Evolutionary conservation across 2,113 vertebrate species (phyloP), one percentile per base, ranked within the genome.

Genomic region (Neolamprologus fasciatus): DNA sequence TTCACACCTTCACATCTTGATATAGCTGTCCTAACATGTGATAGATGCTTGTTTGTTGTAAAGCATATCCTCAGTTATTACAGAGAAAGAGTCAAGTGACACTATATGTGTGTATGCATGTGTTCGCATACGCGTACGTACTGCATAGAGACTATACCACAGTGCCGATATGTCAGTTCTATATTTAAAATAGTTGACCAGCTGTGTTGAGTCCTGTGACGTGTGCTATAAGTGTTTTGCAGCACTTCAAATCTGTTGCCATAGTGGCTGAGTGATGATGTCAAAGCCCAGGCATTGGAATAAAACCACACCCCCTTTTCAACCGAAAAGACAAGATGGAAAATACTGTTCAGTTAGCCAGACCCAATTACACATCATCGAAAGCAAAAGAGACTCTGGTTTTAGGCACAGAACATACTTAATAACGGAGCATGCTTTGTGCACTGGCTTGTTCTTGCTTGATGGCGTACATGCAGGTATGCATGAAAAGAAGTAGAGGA

Each of bases 171-270:
- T 92, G 90, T 85, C 89, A 89, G 63, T 28, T 90, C 92, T 95
- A 93, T 89, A 91, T 96, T 95, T 95, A 93, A 93, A 94, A 81
- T 26, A 61, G 81, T 54, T 55, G 66, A 50, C 89, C 94, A 92
- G 94, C 94, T 94, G 92, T 90, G 91, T 66, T 19, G 37, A 88
- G 87, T 68, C 51, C 89, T 83, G 91, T 83, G 28, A 93, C 87
- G 82, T 61, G 82, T 78, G 91, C 93, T 91, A 47, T 63, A 89
- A 89, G 86, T 95, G 92, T 95, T 94, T 94, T 95, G 94, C 90
- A 93, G 90, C 91, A 85, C 90, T 91, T 90, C 87, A 88, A 80
- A 89, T 90, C 83, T 82, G 96, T 96, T 94, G 87, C 95, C 93
- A 94, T 95, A 85, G 91, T 2, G 83, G 86, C 94, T 58, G 50